Percentiles rank a stretch among this genome's conserved stretches.
phyloP scores from a whole-genome alignment of 2,113 vertebrate genomes.

The Cyanoderma ruficeps region DNA sequence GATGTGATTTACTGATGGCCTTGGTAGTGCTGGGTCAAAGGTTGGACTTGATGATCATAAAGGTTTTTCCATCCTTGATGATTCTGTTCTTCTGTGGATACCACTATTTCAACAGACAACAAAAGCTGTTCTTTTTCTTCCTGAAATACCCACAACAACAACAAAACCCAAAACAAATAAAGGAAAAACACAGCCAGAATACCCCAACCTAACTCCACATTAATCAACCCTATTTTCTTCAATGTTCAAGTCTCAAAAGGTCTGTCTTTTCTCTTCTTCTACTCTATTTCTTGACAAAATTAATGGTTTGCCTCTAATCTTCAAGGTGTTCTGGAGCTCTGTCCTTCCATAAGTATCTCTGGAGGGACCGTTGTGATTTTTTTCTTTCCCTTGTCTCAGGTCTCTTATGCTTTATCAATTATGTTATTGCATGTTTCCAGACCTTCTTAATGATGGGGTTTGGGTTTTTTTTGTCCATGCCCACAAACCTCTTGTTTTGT shows the following conservation, averaged over 20 bases:
- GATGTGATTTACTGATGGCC: background rate
- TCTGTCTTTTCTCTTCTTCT: background rate
- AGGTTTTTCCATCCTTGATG: background rate
- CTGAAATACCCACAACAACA: background rate
- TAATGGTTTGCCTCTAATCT: background rate
- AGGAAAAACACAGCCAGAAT: background rate
- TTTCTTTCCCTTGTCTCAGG: too few species aligned
- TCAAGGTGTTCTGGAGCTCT: background rate
- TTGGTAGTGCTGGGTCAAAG: background rate
- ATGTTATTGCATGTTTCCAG: background rate
- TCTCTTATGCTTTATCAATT: background rate
- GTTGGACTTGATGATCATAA: background rate
- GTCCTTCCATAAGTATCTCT: background rate
- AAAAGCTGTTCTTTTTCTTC: background rate
- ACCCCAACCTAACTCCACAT: accelerated
- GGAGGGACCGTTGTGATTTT: background rate
- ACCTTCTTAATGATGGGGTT: background rate
- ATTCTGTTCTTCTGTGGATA: background rate
- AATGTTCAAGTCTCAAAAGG: background rate
- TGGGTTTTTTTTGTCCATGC: background rate
- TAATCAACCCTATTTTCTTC: background rate
- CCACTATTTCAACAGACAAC: background rate
- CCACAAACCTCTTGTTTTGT: accelerated
- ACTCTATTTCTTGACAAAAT: background rate
- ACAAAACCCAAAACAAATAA: too few species aligned